These are phyloP conservation scores for Theocolax elegans DNA, from an alignment of 1,140 invertebrate genomes.

Conservation along the genomic window DNA sequence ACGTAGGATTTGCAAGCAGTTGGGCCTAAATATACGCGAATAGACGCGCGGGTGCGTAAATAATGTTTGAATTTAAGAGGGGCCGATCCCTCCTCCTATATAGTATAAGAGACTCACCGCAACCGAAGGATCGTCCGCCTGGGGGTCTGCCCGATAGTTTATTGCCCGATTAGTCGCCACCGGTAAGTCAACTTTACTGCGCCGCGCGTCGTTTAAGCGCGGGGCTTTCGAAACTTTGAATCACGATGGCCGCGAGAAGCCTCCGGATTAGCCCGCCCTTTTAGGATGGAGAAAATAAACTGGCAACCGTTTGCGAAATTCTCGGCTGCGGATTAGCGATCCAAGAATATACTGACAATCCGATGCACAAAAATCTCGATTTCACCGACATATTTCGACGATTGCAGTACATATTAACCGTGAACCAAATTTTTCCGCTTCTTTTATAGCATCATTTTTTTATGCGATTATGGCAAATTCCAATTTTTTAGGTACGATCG, in stretches of 20 bases:
- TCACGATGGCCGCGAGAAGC: slow-evolving; percentile 11
- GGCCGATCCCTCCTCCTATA: background rate
- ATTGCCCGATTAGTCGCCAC: slow-evolving; percentile 31
- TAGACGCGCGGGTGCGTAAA: background rate
- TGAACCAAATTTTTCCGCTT: too few relatives aligned
- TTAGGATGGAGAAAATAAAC: too few relatives aligned
- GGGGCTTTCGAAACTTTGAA: slow-evolving; percentile 20
- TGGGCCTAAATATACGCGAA: background rate
- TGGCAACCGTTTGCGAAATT: too few relatives aligned
- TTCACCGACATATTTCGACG: too few relatives aligned
- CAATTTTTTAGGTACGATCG: too few relatives aligned
- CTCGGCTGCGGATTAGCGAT: too few relatives aligned
- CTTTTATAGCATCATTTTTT: too few relatives aligned
- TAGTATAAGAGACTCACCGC: background rate
- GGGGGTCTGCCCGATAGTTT: slow-evolving; percentile 19
- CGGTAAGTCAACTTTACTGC: slow-evolving; percentile 27
- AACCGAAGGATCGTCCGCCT: background rate
- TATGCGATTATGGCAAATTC: too few relatives aligned
- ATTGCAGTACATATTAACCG: too few relatives aligned
- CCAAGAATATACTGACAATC: too few relatives aligned
- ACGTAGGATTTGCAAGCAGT: background rate
- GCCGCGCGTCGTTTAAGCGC: background rate
- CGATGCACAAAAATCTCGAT: too few relatives aligned
- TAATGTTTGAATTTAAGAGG: slow-evolving; percentile 22
- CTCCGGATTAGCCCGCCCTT: too few relatives aligned